Conservation (phyloP, 2,888 invertebrate species). For the Hydroisotoma schaefferi region DNA sequence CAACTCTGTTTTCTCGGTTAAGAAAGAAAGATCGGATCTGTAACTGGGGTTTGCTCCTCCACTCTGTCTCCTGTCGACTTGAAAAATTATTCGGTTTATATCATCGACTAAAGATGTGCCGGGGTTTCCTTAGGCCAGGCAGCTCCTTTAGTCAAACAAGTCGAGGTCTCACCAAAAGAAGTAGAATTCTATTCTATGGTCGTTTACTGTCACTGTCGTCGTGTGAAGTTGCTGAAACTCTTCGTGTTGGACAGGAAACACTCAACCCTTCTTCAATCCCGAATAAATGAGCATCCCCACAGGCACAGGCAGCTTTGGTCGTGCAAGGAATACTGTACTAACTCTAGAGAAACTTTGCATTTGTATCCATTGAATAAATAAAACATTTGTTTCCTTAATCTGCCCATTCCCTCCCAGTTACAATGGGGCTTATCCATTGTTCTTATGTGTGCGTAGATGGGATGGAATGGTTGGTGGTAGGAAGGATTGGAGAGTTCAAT, state of each 20-base stretch:
- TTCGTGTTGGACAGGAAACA: slow-evolving; percentile 9
- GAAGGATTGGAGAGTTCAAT: too few species aligned
- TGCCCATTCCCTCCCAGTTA: background rate
- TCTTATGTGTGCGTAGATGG: too few species aligned
- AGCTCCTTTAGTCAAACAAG: background rate
- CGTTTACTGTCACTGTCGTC: too few species aligned
- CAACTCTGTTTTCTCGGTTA: slow-evolving; percentile 6
- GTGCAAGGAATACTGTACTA: too few species aligned
- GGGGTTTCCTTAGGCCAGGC: slow-evolving; percentile 20
- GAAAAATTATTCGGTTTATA: slow-evolving; percentile 41
- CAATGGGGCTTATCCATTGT: background rate
- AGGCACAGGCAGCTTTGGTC: background rate
- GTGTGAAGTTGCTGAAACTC: background rate
- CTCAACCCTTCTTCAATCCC: slow-evolving; percentile 11
- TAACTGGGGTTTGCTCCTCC: slow-evolving; percentile 32
- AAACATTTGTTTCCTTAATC: slow-evolving; percentile 31
- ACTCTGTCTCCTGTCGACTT: slow-evolving; percentile 39
- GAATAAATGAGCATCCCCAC: slow-evolving; percentile 11
- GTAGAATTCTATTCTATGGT: slow-evolving; percentile 10
- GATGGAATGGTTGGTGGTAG: too few species aligned
- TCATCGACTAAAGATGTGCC: slow-evolving; percentile 39
- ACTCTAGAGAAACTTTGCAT: slow-evolving; percentile 23
- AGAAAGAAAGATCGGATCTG: slow-evolving; percentile 30
- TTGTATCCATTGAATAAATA: slow-evolving; percentile 40
- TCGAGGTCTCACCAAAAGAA: slow-evolving; percentile 6